A percentile compares a stretch with the other conserved stretches of the same genome.
phyloP scores from a whole-genome alignment of 2,888 invertebrate genomes.

The Carpatolechia fugitivella region DNA sequence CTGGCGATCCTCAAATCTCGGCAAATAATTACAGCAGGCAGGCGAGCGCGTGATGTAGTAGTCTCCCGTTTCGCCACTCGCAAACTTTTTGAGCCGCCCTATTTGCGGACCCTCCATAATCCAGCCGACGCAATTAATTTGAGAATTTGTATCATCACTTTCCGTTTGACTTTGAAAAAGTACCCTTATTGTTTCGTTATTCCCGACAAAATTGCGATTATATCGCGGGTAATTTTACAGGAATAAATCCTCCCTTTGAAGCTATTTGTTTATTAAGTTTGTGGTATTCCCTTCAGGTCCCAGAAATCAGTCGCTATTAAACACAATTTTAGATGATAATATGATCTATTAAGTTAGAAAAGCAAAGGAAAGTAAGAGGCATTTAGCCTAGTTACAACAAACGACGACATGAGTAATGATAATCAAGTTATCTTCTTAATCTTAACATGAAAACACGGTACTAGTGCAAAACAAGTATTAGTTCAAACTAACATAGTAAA shows the following conservation, averaged over 20 bases:
- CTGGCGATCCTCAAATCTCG: conserved; percentile 24
- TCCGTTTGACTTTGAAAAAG: conserved; percentile 17
- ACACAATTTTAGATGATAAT: too few relatives aligned
- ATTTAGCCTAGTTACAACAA: too few relatives aligned
- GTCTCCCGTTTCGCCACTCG: conserved; percentile 42
- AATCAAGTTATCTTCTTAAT: too few relatives aligned
- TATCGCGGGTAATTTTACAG: not conserved
- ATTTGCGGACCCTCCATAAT: conserved; percentile 26
- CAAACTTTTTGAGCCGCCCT: conserved; percentile 50
- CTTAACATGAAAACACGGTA: too few relatives aligned
- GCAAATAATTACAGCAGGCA: conserved; percentile 48
- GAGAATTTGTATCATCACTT: conserved; percentile 20
- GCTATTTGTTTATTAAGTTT: not conserved
- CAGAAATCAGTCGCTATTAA: not conserved
- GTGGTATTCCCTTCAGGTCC: not conserved
- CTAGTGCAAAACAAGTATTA: too few relatives aligned
- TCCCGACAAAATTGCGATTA: conserved; percentile 3
- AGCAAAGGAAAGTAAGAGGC: too few relatives aligned
- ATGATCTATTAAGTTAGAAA: too few relatives aligned
- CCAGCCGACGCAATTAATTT: conserved; percentile 22
- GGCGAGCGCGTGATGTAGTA: conserved; percentile 39
- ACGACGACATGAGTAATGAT: too few relatives aligned
- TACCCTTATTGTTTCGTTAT: conserved; percentile 1
- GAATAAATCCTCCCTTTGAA: not conserved
- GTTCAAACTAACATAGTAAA: too few relatives aligned